Base-by-base conservation (phyloP, 2,888 invertebrate species). In the Nemotelus nigrinus region DNA sequence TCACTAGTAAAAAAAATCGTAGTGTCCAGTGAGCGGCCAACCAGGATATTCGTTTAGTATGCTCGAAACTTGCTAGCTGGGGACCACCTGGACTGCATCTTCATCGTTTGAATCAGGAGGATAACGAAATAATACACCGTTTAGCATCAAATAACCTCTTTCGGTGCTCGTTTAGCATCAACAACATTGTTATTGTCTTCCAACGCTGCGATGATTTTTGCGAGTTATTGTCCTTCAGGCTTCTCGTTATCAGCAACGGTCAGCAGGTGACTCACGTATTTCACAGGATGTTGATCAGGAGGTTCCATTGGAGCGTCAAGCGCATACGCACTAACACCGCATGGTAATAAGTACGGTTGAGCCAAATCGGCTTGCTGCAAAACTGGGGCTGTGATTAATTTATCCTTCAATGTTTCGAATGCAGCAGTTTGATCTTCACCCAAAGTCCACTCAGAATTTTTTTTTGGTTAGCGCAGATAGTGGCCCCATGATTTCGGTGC, bases 101-200 rank as follows among this genome's bases (percentile, higher is more conserved):
- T 64, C 64, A 2, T 25, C 7, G 43, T 6, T 43, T 3, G 3
- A 39, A 6, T 53, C 10, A 6, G 53, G 39, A 6, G 1, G 43
- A 4, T 64, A 64, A 3, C 64, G 25, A 41, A 39, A 41, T 2
- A 64, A 41, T 64, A 64, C 43, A 39, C 64, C 64, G 6, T 64
- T 3, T 2, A 7, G 7, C 53, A 53, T 53, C 7, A 53, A 25
- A 25, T 25, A 60, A 7, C 60, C 60, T 10, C 60, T 10, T 2
- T 60, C 39, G 2, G 39, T 39, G 3, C 25, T 64, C 64, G 64
- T 53, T 53, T 53, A 8, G 53, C 53, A 64, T 39, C 43, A 2
- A 64, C 43, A 64, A 6, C 6, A 39, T 64, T 43, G 41, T 64
- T 41, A 44, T 64, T 64, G 41, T 64, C 43, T 64, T 64, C 43